Percentiles rank a stretch among this genome's conserved stretches.
These are phyloP conservation scores for Liparis tanakae DNA, from an alignment of 2,797 vertebrate species.

Conservation along the genomic window DNA sequence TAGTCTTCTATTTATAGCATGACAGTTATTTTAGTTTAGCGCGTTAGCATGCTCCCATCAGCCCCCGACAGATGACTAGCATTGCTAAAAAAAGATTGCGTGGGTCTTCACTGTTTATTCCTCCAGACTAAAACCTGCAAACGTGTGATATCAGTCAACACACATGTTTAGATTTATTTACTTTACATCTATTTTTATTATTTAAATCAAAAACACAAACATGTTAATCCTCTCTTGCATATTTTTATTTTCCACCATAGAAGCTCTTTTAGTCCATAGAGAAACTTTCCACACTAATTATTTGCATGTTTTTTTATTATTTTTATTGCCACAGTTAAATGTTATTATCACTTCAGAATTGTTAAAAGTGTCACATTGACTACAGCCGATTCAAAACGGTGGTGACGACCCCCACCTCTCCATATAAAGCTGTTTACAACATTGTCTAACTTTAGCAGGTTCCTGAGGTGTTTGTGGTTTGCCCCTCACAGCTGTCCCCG, in stretches of 20 bases:
- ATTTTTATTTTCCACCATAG: not conserved
- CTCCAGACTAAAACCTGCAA: not conserved
- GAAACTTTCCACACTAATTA: not conserved
- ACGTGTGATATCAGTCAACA: not conserved
- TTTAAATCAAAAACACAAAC: not conserved
- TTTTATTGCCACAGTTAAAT: not conserved
- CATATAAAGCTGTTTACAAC: constrained; percentile 46
- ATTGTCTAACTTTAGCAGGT: constrained; percentile 55
- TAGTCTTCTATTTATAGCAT: not conserved
- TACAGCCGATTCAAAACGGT: constrained; percentile 10
- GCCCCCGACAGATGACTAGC: not conserved
- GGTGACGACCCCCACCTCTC: constrained; percentile 9
- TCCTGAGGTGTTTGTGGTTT: constrained; percentile 55
- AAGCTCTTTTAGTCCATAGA: not conserved
- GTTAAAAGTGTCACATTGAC: not conserved
- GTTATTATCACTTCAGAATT: not conserved
- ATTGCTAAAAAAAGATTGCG: not conserved
- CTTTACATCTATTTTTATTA: not conserved
- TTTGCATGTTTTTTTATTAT: not conserved
- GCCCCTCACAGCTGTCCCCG: constrained; percentile 68
- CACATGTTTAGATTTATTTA: not conserved
- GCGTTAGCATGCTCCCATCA: not conserved
- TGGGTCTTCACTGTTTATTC: not conserved
- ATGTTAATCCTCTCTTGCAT: not conserved
- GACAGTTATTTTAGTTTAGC: not conserved